Conservation (phyloP, 2,888 invertebrate genomes). For the Diaprepes abbreviatus region DNA sequence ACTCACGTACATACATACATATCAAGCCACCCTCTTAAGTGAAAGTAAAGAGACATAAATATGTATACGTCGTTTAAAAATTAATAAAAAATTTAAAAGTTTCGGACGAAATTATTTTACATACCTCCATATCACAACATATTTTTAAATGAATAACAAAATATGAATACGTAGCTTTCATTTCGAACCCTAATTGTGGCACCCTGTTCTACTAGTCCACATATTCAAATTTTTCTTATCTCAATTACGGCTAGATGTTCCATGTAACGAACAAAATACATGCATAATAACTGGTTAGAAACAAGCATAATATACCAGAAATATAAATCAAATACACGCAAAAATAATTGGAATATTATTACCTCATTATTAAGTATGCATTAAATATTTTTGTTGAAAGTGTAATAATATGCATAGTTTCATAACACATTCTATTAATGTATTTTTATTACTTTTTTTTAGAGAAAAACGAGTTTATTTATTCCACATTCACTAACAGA, state of each 20-base stretch:
- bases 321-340: constrained; percentile 3
- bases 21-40: too few species aligned
- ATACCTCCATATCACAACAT: too few species aligned
- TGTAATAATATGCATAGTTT: constrained; percentile 1
- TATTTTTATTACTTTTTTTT: neutral
- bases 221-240: neutral
- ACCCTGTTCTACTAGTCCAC: constrained; percentile 2
- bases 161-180: too few species aligned
- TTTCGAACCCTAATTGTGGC: neutral
- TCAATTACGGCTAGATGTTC: too few species aligned
- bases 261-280: too few species aligned
- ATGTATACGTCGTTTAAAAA: too few species aligned
- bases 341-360: constrained; percentile 15
- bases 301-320: neutral
- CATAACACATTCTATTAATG: constrained; percentile 14
- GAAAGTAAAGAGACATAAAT: too few species aligned
- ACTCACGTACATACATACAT: too few species aligned
- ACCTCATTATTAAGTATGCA: constrained; percentile 14
- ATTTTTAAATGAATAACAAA: too few species aligned
- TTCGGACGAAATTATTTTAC: too few species aligned
- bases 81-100: too few species aligned
- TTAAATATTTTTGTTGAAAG: constrained; percentile 19
- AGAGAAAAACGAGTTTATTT: neutral
- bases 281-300: constrained; percentile 3
- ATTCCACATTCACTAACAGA: neutral